Base-by-base conservation (phyloP, 2,797 vertebrate genomes). In the Sebastiscus tertius region DNA sequence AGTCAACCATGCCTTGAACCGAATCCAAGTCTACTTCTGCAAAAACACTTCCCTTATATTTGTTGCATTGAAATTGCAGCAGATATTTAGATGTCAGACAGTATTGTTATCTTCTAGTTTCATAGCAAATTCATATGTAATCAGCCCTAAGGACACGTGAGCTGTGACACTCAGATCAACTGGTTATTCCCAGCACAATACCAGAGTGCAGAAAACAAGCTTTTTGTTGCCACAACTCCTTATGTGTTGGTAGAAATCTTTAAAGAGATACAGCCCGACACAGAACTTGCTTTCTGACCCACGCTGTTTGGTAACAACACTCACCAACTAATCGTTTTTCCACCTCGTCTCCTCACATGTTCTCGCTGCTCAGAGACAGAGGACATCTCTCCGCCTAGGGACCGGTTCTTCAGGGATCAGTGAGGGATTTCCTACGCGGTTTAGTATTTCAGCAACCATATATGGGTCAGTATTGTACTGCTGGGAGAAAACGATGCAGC, bases 391-490 rank as follows among this genome's bases (percentile, higher is more conserved):
- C 22, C 3, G 62, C 75, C 72, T 6, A 5, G 76, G 74, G 69
- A 74, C 52, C 73, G 64, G 77, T 65, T 83, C 84, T 82, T 91
- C 70, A 60, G 82, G 88, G 89, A 89, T 88, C 88, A 86, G 80
- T 3, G 77, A 88, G 74, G 88, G 86, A 90, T 87, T 90, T 90
- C 78, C 81, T 82, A 75, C 82, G 85, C n/a, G 60, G 83, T 88
- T 91, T 88, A 89, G 82, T 77, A 82, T 87, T 88, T 88, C 77
- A 77, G 18, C 75, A 79, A 42, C 68, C 78, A 71, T 70, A 87
- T 87, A 81, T 85, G 88, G 85, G 89, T 89, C 84, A 82, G 82
- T 36, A 62, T 46, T 87, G 72, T 77, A 39, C 59, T 59, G 42
- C 22, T 69, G 73, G 80, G 62, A 5, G 11, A 49, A 49, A 77